Percentiles rank a stretch among this genome's conserved stretches.
phyloP scores from a whole-genome alignment of 2,888 invertebrate species.

The Calameuta idolon region DNA sequence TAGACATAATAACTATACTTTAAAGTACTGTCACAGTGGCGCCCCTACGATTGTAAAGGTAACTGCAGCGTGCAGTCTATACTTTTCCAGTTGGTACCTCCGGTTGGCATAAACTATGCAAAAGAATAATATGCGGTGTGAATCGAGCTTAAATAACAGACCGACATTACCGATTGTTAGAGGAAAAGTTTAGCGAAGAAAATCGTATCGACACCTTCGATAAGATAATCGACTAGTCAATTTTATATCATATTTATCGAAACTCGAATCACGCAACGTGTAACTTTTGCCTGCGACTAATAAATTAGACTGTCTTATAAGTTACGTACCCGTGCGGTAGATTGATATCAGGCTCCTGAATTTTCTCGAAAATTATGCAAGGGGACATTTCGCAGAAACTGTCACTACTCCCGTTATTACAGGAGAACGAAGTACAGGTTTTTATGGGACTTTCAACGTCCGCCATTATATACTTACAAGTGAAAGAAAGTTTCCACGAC shows the following conservation, averaged over 20 bases:
- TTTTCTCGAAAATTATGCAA: background rate
- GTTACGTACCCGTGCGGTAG: background rate
- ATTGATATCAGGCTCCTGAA: background rate
- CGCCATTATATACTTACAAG: background rate
- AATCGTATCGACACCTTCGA: background rate
- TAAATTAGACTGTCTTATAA: background rate
- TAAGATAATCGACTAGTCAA: background rate
- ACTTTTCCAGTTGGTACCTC: background rate
- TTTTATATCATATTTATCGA: background rate
- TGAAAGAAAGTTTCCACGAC: background rate
- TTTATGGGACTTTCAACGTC: background rate
- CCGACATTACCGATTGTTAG: background rate
- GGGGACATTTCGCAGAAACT: background rate
- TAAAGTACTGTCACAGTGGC: background rate
- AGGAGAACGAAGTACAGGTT: background rate
- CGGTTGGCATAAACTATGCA: background rate
- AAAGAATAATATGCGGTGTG: background rate
- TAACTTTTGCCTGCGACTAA: background rate
- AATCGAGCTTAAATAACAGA: background rate
- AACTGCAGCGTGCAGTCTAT: background rate
- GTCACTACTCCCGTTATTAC: background rate
- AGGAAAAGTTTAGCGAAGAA: background rate
- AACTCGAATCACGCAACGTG: background rate
- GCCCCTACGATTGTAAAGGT: background rate
- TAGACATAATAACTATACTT: background rate